These are phyloP conservation scores for Amorpha juglandis DNA, from an alignment of 2,888 invertebrate species.

Conservation along the genomic window DNA sequence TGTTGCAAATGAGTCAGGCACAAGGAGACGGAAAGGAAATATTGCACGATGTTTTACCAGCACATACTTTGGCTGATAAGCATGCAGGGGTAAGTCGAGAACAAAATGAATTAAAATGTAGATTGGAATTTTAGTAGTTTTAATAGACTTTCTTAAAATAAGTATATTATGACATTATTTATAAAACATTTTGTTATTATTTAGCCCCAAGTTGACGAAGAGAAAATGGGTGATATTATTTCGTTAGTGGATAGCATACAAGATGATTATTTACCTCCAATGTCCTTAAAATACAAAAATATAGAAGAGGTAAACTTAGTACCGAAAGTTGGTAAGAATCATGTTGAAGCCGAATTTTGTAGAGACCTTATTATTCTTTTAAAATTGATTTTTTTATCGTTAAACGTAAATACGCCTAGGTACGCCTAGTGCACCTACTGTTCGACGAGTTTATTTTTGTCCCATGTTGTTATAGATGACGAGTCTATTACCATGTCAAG, in stretches of 20 bases:
- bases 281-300: constrained; percentile 68
- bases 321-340: constrained; percentile 60
- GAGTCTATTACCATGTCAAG: too few relatives aligned
- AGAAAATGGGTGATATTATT: constrained; percentile 76
- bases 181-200: not conserved
- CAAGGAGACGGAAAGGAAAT: constrained; percentile 64
- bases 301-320: constrained; percentile 50
- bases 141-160: not conserved
- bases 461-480: too few relatives aligned
- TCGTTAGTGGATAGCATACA: constrained; percentile 78
- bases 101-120: not conserved
- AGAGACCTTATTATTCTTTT: not conserved
- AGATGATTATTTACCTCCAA: constrained; percentile 73
- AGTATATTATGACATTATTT: constrained; percentile 8
- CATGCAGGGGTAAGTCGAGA: constrained; percentile 41
- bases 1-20: constrained; percentile 51
- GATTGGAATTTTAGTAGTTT: not conserved
- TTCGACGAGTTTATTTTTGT: too few relatives aligned
- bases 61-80: constrained; percentile 46
- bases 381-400: not conserved
- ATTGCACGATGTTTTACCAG: constrained; percentile 59
- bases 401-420: too few relatives aligned
- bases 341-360: not conserved
- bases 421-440: too few relatives aligned
- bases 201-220: constrained; percentile 62